phyloP scores from a whole-genome alignment of 2,113 vertebrate genomes.

The Toxotes jaculatrix region DNA sequence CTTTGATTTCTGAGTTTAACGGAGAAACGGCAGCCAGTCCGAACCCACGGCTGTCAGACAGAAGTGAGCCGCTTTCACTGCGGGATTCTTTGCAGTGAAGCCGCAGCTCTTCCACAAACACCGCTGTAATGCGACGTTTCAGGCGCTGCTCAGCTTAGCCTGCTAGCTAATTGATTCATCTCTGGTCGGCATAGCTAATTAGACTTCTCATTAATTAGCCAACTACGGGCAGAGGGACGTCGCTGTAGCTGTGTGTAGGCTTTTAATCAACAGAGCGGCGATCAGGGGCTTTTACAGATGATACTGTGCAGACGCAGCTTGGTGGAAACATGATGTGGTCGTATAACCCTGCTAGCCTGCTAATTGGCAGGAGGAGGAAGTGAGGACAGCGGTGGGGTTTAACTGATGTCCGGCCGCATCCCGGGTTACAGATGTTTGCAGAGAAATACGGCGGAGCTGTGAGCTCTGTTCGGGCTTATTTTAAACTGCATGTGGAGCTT shows the following conservation, averaged over 20 bases:
- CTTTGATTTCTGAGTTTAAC: slow-evolving; percentile 47
- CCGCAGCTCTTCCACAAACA: slow-evolving; percentile 49
- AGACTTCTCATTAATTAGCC: slow-evolving; percentile 82
- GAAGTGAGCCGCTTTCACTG: slow-evolving; percentile 26
- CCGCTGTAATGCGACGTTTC: slow-evolving; percentile 77
- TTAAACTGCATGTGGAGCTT: slow-evolving; percentile 6
- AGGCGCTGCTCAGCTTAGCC: slow-evolving; percentile 70
- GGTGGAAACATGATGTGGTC: slow-evolving; percentile 59
- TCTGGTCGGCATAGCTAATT: slow-evolving; percentile 82
- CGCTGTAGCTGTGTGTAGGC: neutral
- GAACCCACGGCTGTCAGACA: neutral
- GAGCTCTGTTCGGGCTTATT: slow-evolving; percentile 5
- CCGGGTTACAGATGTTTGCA: slow-evolving; percentile 11
- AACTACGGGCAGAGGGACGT: slow-evolving; percentile 34
- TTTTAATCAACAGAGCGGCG: slow-evolving; percentile 27
- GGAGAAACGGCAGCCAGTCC: neutral
- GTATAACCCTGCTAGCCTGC: slow-evolving; percentile 76
- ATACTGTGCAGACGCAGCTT: slow-evolving; percentile 27
- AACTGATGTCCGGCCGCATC: slow-evolving; percentile 26
- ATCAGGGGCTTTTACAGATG: neutral
- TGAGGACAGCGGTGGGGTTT: slow-evolving; percentile 74
- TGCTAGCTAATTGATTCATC: slow-evolving; percentile 84
- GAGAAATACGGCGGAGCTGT: neutral
- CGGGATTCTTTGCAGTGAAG: slow-evolving; percentile 46
- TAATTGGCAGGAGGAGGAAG: slow-evolving; percentile 83